These are phyloP conservation scores for Tiphia femorata DNA, from an alignment of 2,888 invertebrate genomes.

Conservation along the genomic window DNA sequence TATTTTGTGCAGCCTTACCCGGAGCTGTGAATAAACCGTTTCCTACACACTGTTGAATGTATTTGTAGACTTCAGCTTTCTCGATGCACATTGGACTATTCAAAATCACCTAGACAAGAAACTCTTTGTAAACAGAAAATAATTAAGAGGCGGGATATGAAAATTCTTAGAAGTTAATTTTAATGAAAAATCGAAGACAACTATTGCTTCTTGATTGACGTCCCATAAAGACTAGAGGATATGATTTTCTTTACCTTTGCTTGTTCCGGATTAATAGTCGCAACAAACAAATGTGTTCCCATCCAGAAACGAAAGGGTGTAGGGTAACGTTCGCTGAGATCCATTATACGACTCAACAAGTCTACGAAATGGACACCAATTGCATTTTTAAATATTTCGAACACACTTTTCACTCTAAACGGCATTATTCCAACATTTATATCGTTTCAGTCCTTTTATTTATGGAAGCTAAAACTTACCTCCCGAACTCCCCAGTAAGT, in stretches of 20 bases:
- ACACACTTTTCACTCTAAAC: no score
- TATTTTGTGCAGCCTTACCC: slow-evolving; percentile 13
- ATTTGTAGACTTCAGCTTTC: slow-evolving; percentile 28
- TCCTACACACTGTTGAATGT: slow-evolving; percentile 22
- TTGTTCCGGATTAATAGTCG: slow-evolving; percentile 10
- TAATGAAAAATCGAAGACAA: no score
- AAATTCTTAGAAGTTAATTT: no score
- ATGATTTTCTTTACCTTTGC: slow-evolving; percentile 4
- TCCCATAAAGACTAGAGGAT: neutral
- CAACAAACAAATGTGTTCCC: slow-evolving; percentile 13
- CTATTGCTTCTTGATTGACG: no score
- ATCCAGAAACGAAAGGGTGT: slow-evolving; percentile 19
- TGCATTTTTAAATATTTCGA: neutral
- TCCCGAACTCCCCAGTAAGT: neutral
- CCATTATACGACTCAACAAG: neutral
- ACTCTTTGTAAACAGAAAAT: neutral
- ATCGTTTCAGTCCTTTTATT: neutral
- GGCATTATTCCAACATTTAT: neutral
- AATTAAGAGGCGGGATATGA: no score
- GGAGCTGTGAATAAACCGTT: slow-evolving; percentile 32
- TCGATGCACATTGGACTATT: slow-evolving; percentile 22
- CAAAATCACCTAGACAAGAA: slow-evolving; percentile 4
- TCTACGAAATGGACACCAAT: no score
- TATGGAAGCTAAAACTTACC: neutral
- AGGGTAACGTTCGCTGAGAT: neutral